These are phyloP conservation scores for Chironomus tentans DNA, from an alignment of 2,888 invertebrate genomes.

Conservation along the genomic window DNA sequence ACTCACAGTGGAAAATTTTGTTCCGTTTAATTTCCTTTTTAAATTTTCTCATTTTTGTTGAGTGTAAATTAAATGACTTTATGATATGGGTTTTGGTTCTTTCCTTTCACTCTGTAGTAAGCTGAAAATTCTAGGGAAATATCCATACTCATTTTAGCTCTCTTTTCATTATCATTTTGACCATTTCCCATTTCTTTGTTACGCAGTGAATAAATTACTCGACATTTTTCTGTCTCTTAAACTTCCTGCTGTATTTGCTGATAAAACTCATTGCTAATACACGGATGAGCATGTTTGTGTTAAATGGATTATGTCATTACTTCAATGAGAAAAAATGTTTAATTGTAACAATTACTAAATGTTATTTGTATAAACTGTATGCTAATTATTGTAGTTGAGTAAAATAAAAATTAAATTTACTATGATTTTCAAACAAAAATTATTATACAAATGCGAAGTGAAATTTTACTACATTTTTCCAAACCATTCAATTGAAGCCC, in stretches of 20 bases:
- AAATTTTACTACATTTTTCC: not conserved
- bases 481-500: not conserved
- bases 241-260: not conserved
- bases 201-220: not conserved
- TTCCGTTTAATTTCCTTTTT: constrained; percentile 23
- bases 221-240: not conserved
- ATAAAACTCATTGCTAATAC: not conserved
- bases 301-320: constrained; percentile 5
- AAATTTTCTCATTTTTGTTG: not conserved
- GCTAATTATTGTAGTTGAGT: too few relatives aligned
- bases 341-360: too few relatives aligned
- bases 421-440: not conserved
- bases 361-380: too few relatives aligned
- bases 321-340: not conserved
- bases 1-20: constrained; percentile 15
- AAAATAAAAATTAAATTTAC: too few relatives aligned
- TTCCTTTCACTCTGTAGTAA: not conserved
- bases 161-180: not conserved
- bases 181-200: not conserved
- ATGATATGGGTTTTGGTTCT: not conserved
- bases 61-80: constrained; percentile 20
- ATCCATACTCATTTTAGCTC: not conserved
- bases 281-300: not conserved
- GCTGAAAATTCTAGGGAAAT: not conserved
- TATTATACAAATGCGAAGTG: not conserved